Evolutionary conservation across 2,888 invertebrate species (phyloP).

Genomic region (Dugesia japonica): DNA sequence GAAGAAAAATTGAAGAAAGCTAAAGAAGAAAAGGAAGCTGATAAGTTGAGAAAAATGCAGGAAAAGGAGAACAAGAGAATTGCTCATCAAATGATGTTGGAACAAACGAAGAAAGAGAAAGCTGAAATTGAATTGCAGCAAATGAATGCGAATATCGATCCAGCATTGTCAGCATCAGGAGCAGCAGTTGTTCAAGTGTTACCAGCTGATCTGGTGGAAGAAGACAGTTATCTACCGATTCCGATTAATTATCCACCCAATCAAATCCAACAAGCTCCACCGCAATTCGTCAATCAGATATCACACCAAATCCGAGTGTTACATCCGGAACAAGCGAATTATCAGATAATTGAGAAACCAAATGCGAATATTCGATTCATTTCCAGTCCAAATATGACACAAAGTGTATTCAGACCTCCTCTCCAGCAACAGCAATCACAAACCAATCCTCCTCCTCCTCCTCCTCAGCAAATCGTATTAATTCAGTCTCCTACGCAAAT

Average conservation of each 20-base stretch:
- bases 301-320: too few species aligned
- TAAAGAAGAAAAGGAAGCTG: not conserved
- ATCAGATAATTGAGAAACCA: too few species aligned
- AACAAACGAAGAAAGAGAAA: not conserved
- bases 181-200: too few species aligned
- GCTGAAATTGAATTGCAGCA: too few species aligned
- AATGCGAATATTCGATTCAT: too few species aligned
- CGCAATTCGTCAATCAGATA: not conserved
- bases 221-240: not conserved
- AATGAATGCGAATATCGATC: too few species aligned
- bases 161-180: too few species aligned
- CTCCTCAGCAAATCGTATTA: not conserved
- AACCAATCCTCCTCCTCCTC: too few species aligned
- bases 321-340: too few species aligned
- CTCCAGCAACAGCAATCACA: not conserved
- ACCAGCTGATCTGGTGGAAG: too few species aligned
- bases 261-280: not conserved
- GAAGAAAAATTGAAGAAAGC: slow-evolving; percentile 8
- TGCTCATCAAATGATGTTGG: slow-evolving; percentile 5
- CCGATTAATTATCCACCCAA: too few species aligned
- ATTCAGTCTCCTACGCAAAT: not conserved
- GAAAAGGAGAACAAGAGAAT: not conserved
- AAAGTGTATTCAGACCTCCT: not conserved
- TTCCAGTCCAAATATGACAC: not conserved
- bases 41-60: not conserved